Evolutionary conservation across 2,113 vertebrate species (phyloP), one percentile per base, ranked within the genome.

Genomic region (Leucosticte australis): DNA sequence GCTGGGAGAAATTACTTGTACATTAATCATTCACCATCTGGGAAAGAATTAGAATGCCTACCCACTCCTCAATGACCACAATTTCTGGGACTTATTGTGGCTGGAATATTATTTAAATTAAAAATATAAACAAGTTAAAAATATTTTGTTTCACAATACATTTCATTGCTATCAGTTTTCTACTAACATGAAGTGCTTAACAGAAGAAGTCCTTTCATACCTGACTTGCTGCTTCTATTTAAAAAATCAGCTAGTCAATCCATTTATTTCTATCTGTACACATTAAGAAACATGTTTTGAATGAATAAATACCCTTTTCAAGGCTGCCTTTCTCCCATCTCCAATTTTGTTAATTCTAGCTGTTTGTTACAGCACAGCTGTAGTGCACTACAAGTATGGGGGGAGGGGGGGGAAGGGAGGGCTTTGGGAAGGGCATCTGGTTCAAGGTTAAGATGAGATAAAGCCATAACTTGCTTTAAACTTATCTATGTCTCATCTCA

Each of bases 21-120:
- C 93, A 89, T 96, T 95, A 95, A 96, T 94, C 90, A 96, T 94
- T 95, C 83, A 96, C 65, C 87, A 49, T 79, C 95, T 96, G 87
- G 73, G 78, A 97, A 85, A 96, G 56, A 96, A 97, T 97, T 94
- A 94, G 96, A 96, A 96, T 2, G 10, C 92, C 89, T 95, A 92
- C 87, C 64, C 87, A 87, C 84, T 94, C 91, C 55, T 94, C 96
- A 94, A 0, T 53, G 26, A 83, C 50, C 27, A 52, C 39, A 4
- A 46, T 55, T 90, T 70, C 75, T 85, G 63, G 19, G 10, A 11
- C 60, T 94, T 73, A 47, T 19, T 69, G 23, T 60, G n/a, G 23
- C 15, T 8, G 23, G 44, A 85, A 35, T 74, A 79, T 76, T 71
- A 80, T 47, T 90, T 70, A 70, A 90, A 87, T 67, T 28, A 55